Base-by-base conservation (phyloP, 2,797 vertebrate genomes). In the Myripristis jacobus region DNA sequence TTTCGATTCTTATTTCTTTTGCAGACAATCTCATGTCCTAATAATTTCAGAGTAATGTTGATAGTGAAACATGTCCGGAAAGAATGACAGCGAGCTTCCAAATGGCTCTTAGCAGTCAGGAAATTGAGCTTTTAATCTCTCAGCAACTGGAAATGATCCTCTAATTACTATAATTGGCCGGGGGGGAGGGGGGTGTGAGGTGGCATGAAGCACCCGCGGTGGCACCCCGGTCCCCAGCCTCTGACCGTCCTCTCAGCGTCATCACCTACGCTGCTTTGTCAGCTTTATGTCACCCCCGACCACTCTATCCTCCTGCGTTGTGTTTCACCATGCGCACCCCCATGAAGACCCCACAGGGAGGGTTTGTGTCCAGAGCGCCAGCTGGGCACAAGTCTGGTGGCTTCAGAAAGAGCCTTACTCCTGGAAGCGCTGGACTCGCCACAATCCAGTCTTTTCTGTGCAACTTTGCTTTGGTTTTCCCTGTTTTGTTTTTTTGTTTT, bases 131-230 rank as follows among this genome's bases (percentile, higher is more conserved):
- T 69, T 81, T 79, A 80, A 83, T 89, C 86, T 88, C 85, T 87
- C 79, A 84, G 61, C 64, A 25, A 70, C 71, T 84, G 84, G 71
- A 88, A 87, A 84, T 43, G 38, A 81, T 85, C 78, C 67, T 73
- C 83, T 87, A 88, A 91, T 90, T 84, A 88, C 84, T 86, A 73
- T 89, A 90, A 92, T 90, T 89, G 88, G 69, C 77, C 73, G 77
- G 64, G 27, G 77, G 80, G 73, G 77, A 31, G 29, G 79, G 29
- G 82, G 18, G 38, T 76, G 57, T 73, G 81, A 71, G 75, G 73
- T 75, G 83, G 82, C 66, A 70, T 60, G 62, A 63, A 62, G 52
- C 61, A 82, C 56, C 73, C 61, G 47, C 21, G 7, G 48, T 79
- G 72, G 75, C 84, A 82, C 34, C 47, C 68, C 61, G 71, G 81